Conservation (phyloP, 1,140 invertebrate genomes). For the Vollenhovia emeryi region DNA sequence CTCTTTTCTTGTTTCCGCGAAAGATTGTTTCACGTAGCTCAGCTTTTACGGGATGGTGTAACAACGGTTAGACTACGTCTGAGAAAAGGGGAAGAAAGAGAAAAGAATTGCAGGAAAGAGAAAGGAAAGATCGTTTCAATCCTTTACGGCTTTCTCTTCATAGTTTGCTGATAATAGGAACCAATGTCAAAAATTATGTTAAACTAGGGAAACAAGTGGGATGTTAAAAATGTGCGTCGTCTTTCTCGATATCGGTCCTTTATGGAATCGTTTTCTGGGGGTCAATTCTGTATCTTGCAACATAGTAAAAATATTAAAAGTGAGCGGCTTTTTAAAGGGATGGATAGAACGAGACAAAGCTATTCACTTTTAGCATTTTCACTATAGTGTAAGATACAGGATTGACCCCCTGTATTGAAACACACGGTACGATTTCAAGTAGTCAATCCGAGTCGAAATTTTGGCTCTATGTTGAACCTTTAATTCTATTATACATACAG, state of each 20-base stretch:
- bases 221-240: neutral
- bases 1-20: neutral
- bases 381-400: too few species aligned
- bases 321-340: too few species aligned
- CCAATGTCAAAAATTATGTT: neutral
- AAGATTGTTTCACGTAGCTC: neutral
- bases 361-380: too few species aligned
- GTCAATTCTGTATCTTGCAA: too few species aligned
- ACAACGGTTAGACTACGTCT: neutral
- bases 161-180: neutral
- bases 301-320: too few species aligned
- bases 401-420: constrained; percentile 29
- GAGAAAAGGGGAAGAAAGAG: constrained; percentile 6
- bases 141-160: neutral
- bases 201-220: neutral
- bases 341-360: too few species aligned
- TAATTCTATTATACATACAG: too few species aligned
- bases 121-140: neutral
- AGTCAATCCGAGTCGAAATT: too few species aligned
- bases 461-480: too few species aligned
- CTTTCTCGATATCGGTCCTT: neutral
- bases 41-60: neutral
- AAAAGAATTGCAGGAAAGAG: neutral
- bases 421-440: neutral
- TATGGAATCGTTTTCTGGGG: neutral